Base-by-base conservation (phyloP, 2,888 invertebrate genomes). In the Volucella inanis region DNA sequence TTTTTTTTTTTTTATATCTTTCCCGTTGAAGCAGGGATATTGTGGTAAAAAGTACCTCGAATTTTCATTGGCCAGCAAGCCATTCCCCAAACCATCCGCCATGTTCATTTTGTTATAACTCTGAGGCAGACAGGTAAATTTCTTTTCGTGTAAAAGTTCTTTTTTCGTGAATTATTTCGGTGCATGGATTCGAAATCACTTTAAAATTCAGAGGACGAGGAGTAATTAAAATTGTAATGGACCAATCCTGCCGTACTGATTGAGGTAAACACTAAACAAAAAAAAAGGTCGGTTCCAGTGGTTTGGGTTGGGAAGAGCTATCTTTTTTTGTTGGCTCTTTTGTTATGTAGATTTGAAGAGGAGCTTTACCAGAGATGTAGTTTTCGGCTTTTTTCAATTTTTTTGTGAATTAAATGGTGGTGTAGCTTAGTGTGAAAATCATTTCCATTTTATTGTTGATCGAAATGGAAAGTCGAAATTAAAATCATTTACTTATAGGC, bases 51-150 rank as follows among this genome's bases (percentile, higher is more conserved):
- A 55, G 45, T 31, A 2, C 31, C 31, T 31, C 31, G 31, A 31
- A 6, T 31, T 43, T 57, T 62, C 41, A 67, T 50, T 84, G 64
- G 43, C 71, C 52, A 76, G 50, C 31, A 31, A 6, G 31, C 31
- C 31, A 31, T 62, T 68, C 70, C 47, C 75, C 72, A 75, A 75
- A 80, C 80, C 59, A 65, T 80, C 84, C 84, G 84, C 84, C 84
- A 84, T 84, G 75, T 84, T 84, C 79, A 74, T 54, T 54, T 71
- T 76, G 70, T 75, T 59, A 61, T 74, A 72, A 75, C 54, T 80
- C 64, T 49, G 70, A 70, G 61, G 55, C 71, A 80, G 84, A 79
- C 80, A 4, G 54, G 65, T 6, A 55, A 52, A 71, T 61, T 67
- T 75, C 55, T 71, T 74, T 84, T 71, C 75, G 22, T 67, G 14